Percentiles rank a stretch among this genome's conserved stretches.
phyloP scores from a whole-genome alignment of 2,888 invertebrate species.

The Polymixis flavicincta region DNA sequence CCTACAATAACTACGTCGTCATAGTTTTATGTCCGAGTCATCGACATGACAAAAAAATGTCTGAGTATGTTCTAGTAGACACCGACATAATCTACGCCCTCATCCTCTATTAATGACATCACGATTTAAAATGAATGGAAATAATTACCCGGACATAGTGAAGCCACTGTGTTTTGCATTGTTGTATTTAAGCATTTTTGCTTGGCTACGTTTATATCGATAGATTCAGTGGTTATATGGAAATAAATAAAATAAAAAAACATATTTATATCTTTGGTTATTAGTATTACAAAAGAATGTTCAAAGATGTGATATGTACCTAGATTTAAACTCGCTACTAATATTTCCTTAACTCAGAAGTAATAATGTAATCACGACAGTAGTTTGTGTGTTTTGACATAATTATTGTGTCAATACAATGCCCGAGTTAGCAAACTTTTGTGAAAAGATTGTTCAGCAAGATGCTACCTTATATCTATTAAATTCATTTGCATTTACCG shows the following conservation, averaged over 20 bases:
- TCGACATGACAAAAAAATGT: slow-evolving; percentile 26
- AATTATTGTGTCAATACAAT: slow-evolving; percentile 37
- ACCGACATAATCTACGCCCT: not conserved
- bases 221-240: not conserved
- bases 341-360: slow-evolving; percentile 3
- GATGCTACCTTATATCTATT: slow-evolving; percentile 7
- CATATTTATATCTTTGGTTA: too few relatives aligned
- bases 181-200: slow-evolving; percentile 26
- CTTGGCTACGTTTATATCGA: not conserved
- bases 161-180: slow-evolving; percentile 26
- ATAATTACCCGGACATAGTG: not conserved
- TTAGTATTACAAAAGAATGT: not conserved
- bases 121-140: slow-evolving; percentile 30
- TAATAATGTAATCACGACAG: slow-evolving; percentile 9
- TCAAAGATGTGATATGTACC: too few relatives aligned
- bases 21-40: slow-evolving; percentile 16
- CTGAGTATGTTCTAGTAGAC: not conserved
- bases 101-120: slow-evolving; percentile 38
- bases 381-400: slow-evolving; percentile 27
- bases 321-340: not conserved
- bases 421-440: slow-evolving; percentile 28
- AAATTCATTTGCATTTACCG: not conserved
- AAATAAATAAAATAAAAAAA: too few relatives aligned
- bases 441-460: slow-evolving; percentile 20
- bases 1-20: slow-evolving; percentile 5